Conservation (phyloP, 1,140 invertebrate species). For the Batillaria attramentaria region DNA sequence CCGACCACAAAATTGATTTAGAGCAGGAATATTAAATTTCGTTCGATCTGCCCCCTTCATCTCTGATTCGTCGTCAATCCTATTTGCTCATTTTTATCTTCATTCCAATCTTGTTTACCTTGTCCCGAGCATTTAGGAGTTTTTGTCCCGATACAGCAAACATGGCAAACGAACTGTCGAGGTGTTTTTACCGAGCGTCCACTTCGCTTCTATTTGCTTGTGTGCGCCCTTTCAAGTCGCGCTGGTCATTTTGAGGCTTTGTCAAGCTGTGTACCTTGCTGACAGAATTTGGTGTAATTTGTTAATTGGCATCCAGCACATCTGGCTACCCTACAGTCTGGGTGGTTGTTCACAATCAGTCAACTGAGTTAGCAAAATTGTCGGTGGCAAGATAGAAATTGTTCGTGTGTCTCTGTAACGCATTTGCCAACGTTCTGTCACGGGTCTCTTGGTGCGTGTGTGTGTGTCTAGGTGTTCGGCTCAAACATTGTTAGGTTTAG, state of each 20-base stretch:
- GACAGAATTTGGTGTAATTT: neutral
- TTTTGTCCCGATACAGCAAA: conserved; percentile 22
- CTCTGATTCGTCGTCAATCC: conserved; percentile 10
- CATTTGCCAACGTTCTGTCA: no score
- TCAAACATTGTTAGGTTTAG: no score
- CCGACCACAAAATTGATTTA: conserved; percentile 29
- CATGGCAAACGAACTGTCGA: conserved; percentile 1
- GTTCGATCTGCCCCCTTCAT: conserved; percentile 22
- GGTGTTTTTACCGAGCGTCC: neutral
- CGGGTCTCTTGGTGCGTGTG: no score
- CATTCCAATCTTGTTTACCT: conserved; percentile 29
- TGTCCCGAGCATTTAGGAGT: conserved; percentile 12
- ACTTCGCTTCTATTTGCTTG: neutral
- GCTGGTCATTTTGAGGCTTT: neutral
- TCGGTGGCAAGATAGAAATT: no score
- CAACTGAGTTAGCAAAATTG: neutral
- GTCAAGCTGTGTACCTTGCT: neutral
- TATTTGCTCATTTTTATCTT: conserved; percentile 24
- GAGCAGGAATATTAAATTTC: conserved; percentile 28
- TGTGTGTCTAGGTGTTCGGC: no score
- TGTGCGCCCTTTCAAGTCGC: neutral
- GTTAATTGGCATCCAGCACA: neutral
- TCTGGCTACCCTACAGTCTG: neutral
- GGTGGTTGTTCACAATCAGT: neutral
- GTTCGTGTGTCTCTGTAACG: no score